Evolutionary conservation across 2,797 vertebrate genomes (phyloP).

Genomic region (Pteronotus mesoamericanus): DNA sequence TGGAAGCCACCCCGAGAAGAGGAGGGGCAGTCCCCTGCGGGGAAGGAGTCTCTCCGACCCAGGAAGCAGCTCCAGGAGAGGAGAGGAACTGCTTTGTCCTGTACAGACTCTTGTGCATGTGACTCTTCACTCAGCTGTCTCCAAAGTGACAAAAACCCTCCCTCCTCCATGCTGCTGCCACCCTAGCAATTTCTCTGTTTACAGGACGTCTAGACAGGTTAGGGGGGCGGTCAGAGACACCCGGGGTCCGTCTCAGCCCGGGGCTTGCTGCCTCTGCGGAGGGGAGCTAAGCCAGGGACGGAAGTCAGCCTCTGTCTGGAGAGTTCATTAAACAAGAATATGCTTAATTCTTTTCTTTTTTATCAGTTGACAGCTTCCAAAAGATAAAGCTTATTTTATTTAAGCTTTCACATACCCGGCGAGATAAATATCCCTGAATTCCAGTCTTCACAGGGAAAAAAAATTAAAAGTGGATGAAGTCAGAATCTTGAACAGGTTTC

Average conservation of each 20-base stretch:
- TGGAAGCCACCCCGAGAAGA: conserved; percentile 58
- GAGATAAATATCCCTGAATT: conserved; percentile 75
- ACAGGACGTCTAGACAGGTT: conserved; percentile 84
- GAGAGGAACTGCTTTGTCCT: conserved; percentile 76
- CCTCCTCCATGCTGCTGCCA: conserved; percentile 68
- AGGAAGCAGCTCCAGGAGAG: conserved; percentile 69
- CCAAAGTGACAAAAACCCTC: conserved; percentile 84
- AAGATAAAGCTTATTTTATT: conserved; percentile 82
- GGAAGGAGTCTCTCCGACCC: conserved; percentile 66
- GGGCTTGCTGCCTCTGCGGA: conserved; percentile 75
- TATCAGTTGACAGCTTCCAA: conserved; percentile 78
- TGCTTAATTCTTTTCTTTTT: conserved; percentile 73
- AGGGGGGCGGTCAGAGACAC: conserved; percentile 78
- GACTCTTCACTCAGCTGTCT: conserved; percentile 80
- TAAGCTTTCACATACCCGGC: conserved; percentile 67
- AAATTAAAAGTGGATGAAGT: conserved; percentile 34
- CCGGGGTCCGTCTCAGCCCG: conserved; percentile 74
- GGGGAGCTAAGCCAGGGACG: conserved; percentile 65
- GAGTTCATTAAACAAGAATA: conserved; percentile 72
- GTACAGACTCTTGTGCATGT: conserved; percentile 65
- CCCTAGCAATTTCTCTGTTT: conserved; percentile 82
- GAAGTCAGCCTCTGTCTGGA: conserved; percentile 74
- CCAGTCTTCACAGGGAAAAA: conserved; percentile 11
- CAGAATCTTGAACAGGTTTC: conserved; percentile 28
- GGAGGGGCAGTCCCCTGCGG: conserved; percentile 56